phyloP scores from a whole-genome alignment of 2,888 invertebrate genomes.

The Pammene fasciana region DNA sequence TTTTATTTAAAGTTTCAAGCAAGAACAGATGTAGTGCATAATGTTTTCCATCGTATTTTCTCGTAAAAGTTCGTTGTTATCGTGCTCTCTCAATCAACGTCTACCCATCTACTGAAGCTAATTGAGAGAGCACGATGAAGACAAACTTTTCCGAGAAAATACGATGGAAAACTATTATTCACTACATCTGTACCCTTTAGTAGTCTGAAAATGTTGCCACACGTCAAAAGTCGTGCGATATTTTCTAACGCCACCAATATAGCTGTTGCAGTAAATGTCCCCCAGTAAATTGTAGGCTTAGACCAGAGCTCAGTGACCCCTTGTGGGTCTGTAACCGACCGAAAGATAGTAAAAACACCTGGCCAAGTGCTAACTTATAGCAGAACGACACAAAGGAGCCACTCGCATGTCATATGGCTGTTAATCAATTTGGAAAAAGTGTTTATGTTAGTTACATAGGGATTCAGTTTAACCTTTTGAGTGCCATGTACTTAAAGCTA shows the following conservation, averaged over 20 bases:
- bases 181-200: too few species aligned
- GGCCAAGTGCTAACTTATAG: conserved; percentile 71
- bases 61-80: too few species aligned
- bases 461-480: conserved; percentile 9
- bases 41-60: too few species aligned
- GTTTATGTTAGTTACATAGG: conserved; percentile 26
- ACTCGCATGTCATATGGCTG: conserved; percentile 48
- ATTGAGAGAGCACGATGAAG: too few species aligned
- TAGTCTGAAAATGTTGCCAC: background rate
- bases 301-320: conserved; percentile 48
- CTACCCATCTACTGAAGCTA: too few species aligned
- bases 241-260: background rate
- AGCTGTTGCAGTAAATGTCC: background rate
- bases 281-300: conserved; percentile 7
- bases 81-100: too few species aligned
- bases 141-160: too few species aligned
- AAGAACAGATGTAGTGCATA: too few species aligned
- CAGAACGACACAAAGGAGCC: conserved; percentile 59
- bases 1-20: too few species aligned
- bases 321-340: conserved; percentile 57
- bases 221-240: background rate
- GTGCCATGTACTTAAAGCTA: background rate
- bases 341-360: conserved; percentile 85
- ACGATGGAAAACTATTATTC: too few species aligned
- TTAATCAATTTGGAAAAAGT: conserved; percentile 40